Percentiles rank a stretch among this genome's conserved stretches.
Evolutionary conservation across 2,797 vertebrate genomes (phyloP).

Genomic region (Neoniphon sammara): DNA sequence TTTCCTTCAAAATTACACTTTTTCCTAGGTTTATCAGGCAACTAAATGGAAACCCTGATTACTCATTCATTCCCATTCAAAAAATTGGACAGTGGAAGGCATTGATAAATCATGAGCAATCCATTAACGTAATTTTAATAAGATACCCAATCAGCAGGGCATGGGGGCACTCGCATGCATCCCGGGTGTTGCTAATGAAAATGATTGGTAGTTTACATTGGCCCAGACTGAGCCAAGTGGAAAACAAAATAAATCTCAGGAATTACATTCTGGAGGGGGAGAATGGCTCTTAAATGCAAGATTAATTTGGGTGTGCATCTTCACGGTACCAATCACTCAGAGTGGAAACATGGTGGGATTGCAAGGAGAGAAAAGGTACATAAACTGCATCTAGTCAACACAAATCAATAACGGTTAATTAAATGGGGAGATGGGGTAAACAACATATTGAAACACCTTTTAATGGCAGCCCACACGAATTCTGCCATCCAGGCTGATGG

Average conservation of each 20-base stretch:
- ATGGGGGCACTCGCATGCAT: slow-evolving; percentile 44
- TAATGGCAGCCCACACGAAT: slow-evolving; percentile 60
- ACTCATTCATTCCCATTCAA: slow-evolving; percentile 15
- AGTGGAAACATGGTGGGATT: slow-evolving; percentile 63
- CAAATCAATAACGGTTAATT: slow-evolving; percentile 80
- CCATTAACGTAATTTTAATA: slow-evolving; percentile 70
- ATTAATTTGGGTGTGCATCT: slow-evolving; percentile 68
- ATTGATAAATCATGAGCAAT: slow-evolving; percentile 72
- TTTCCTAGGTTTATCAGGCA: slow-evolving; percentile 21
- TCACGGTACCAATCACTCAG: slow-evolving; percentile 58
- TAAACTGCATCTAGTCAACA: slow-evolving; percentile 69
- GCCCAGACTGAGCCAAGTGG: slow-evolving; percentile 32
- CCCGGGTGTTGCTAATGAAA: slow-evolving; percentile 68
- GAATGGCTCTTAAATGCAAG: slow-evolving; percentile 69
- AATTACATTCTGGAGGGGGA: slow-evolving; percentile 43
- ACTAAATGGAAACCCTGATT: slow-evolving; percentile 41
- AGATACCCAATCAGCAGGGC: slow-evolving; percentile 65
- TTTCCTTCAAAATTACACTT: slow-evolving; percentile 38
- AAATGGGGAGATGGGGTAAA: slow-evolving; percentile 72
- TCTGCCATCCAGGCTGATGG: slow-evolving; percentile 53
- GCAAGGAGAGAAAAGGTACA: slow-evolving; percentile 63
- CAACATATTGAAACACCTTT: slow-evolving; percentile 65
- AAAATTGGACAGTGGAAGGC: slow-evolving; percentile 30
- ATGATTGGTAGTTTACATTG: slow-evolving; percentile 61
- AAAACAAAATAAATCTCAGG: slow-evolving; percentile 73